phyloP scores from a whole-genome alignment of 2,888 invertebrate genomes.

The Lithodes maja region DNA sequence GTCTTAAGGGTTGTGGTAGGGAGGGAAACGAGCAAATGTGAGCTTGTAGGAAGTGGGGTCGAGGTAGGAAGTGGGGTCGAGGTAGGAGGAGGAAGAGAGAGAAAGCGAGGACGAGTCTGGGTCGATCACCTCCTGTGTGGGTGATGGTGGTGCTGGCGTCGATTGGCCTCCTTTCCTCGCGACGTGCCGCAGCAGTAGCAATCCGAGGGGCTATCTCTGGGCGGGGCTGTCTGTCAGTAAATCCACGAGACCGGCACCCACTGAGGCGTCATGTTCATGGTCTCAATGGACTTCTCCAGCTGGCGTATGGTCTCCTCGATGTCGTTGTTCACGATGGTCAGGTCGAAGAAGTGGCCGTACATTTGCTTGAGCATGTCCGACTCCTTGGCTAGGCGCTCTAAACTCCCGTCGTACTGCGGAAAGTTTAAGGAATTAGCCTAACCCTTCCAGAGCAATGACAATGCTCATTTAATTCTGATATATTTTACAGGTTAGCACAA shows the following conservation, averaged over 20 bases:
- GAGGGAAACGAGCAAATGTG: neutral
- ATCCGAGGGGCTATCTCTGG: constrained; percentile 70
- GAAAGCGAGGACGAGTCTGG: neutral
- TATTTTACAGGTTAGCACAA: constrained; percentile 4
- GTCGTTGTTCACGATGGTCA: constrained; percentile 98
- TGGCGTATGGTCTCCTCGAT: constrained; percentile 98
- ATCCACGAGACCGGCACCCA: constrained; percentile 99
- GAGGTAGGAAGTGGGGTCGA: neutral
- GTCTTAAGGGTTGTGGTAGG: constrained; percentile 52
- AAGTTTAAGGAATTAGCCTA: neutral
- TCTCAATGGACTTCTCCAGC: constrained; percentile 92
- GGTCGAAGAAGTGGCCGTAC: constrained; percentile 99
- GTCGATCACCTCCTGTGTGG: constrained; percentile 64
- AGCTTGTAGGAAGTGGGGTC: neutral
- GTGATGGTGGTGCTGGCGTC: constrained; percentile 48
- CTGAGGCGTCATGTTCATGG: constrained; percentile 92
- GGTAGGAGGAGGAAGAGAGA: neutral
- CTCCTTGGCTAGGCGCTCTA: constrained; percentile 96
- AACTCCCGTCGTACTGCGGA: constrained; percentile 94
- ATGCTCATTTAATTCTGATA: neutral
- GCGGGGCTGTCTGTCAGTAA: constrained; percentile 80
- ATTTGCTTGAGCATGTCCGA: constrained; percentile 97
- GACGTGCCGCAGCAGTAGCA: constrained; percentile 71
- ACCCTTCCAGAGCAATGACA: neutral
- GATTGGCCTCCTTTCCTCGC: constrained; percentile 66